Evolutionary conservation across 2,113 vertebrate genomes (phyloP).

Genomic region (Pleuronectes platessa): DNA sequence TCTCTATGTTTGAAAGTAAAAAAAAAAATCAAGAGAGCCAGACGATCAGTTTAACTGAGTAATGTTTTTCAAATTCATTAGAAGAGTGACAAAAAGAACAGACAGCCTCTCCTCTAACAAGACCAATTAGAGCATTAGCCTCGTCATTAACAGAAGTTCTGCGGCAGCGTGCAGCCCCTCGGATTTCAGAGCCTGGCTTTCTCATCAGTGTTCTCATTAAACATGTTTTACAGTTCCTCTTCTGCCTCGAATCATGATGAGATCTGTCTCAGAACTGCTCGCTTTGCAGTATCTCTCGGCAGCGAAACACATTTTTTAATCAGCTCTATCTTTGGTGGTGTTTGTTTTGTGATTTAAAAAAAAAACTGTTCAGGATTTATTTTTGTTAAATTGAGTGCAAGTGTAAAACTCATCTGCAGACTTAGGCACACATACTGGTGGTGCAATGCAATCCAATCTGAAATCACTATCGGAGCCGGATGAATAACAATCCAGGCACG

Average conservation of each 20-base stretch:
- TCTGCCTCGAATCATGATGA: background rate
- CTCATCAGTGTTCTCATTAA: constrained; percentile 27
- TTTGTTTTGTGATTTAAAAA: background rate
- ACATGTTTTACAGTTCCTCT: constrained; percentile 1
- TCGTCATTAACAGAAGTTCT: constrained; percentile 46
- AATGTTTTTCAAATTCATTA: background rate
- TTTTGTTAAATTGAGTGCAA: background rate
- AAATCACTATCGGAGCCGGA: too few species aligned
- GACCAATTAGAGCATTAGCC: constrained; percentile 18
- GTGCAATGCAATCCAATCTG: too few species aligned
- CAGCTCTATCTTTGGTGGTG: background rate
- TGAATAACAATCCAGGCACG: too few species aligned
- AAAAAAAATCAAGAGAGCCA: constrained; percentile 11
- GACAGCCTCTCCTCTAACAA: constrained; percentile 11
- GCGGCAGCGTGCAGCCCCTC: constrained; percentile 29
- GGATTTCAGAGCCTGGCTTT: constrained; percentile 14
- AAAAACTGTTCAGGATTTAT: background rate
- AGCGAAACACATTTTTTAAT: background rate
- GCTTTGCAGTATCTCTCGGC: background rate
- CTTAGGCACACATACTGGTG: background rate
- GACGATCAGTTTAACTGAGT: background rate
- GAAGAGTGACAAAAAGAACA: constrained; percentile 27
- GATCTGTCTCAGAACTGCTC: background rate
- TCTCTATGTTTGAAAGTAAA: background rate
- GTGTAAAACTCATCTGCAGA: background rate